A percentile compares a stretch with the other conserved stretches of the same genome.
phyloP scores from a whole-genome alignment of 2,113 vertebrate genomes.

The Cynoglossus semilaevis region DNA sequence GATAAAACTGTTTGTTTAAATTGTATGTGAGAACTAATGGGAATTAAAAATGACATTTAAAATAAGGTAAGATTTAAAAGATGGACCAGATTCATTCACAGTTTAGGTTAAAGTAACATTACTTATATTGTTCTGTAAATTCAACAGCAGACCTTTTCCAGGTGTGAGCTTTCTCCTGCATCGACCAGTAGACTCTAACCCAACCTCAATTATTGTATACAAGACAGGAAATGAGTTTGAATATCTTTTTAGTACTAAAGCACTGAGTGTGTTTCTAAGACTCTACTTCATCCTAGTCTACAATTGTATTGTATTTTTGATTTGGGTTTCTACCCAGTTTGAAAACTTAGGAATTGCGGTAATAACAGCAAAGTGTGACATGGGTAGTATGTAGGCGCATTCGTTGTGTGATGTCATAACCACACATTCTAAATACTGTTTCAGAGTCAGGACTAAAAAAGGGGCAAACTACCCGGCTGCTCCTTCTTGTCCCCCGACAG shows the following conservation, averaged over 20 bases:
- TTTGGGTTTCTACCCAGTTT: slow-evolving; percentile 20
- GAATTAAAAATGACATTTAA: too few relatives aligned
- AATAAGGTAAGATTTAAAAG: neutral
- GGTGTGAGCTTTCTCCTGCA: slow-evolving; percentile 9
- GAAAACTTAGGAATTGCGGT: slow-evolving; percentile 27
- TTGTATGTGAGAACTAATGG: too few relatives aligned
- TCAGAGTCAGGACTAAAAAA: slow-evolving; percentile 14
- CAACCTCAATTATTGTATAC: too few relatives aligned
- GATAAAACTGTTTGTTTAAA: neutral
- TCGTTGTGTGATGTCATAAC: slow-evolving; percentile 28
- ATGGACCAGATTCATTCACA: neutral
- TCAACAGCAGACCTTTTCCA: neutral
- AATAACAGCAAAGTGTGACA: slow-evolving; percentile 59
- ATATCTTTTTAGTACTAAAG: slow-evolving; percentile 18
- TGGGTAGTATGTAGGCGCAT: slow-evolving; percentile 44
- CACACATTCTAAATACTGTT: slow-evolving; percentile 30
- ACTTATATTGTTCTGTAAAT: too few relatives aligned
- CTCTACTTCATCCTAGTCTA: neutral
- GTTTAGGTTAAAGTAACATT: neutral
- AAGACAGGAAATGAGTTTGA: slow-evolving; percentile 6
- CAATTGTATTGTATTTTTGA: slow-evolving; percentile 22
- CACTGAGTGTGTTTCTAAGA: slow-evolving; percentile 7
- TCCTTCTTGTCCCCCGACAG: slow-evolving; percentile 8
- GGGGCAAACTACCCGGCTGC: slow-evolving; percentile 4
- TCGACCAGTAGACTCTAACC: slow-evolving; percentile 11